Conservation (phyloP, 1,140 invertebrate genomes). For the Drosophila kanapiae region DNA sequence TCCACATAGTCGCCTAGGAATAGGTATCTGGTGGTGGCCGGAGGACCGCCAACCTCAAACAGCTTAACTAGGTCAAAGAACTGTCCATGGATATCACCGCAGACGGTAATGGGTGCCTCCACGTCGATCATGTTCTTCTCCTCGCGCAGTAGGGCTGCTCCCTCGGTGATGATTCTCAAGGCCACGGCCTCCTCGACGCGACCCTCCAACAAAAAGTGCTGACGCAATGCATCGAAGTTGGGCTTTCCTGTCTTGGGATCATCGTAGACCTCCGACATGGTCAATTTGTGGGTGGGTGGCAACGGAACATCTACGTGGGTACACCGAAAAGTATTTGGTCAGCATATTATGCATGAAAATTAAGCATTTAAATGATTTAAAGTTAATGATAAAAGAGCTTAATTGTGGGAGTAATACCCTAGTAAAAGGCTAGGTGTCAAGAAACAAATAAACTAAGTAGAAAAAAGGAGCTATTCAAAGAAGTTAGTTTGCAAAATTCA, state of each 20-base stretch:
- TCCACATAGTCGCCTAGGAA: conserved; percentile 99
- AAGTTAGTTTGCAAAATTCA: no score
- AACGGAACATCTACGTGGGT: conserved; percentile 91
- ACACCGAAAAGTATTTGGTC: background rate
- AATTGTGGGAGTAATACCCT: no score
- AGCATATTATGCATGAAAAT: no score
- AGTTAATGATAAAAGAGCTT: no score
- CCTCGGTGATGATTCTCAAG: conserved; percentile 98
- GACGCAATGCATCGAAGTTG: conserved; percentile 97
- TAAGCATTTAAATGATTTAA: no score
- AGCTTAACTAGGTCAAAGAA: conserved; percentile 99
- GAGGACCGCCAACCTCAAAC: conserved; percentile 99
- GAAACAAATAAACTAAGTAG: background rate
- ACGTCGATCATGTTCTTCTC: conserved; percentile 99
- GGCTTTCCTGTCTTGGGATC: conserved; percentile 94
- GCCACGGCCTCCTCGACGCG: conserved; percentile 98
- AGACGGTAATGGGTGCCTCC: conserved; percentile 99
- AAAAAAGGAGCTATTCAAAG: background rate
- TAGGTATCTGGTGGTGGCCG: conserved; percentile 99
- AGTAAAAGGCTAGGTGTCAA: no score
- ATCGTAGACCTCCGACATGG: conserved; percentile 98
- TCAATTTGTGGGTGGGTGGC: conserved; percentile 98
- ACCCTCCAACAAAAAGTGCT: conserved; percentile 99
- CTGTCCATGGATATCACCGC: conserved; percentile 99
- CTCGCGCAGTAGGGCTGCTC: conserved; percentile 96